Conservation (phyloP, 2,113 vertebrate genomes). For the Carassius auratus region DNA sequence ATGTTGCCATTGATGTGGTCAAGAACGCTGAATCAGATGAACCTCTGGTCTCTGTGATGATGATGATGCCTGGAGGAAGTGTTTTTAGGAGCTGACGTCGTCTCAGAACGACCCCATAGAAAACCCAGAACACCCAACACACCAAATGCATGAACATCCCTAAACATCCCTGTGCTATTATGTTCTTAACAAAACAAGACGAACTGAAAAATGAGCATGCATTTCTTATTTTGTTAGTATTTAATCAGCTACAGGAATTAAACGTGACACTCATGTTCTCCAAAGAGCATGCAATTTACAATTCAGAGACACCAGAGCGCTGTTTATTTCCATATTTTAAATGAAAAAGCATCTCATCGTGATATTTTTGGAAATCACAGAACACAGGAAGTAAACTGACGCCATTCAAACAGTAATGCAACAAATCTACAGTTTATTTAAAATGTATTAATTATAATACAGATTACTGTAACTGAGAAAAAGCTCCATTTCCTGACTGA, state of each 20-base stretch:
- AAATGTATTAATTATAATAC: too few species aligned
- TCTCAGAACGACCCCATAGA: neutral
- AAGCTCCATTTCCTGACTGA: slow-evolving; percentile 47
- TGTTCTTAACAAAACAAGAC: neutral
- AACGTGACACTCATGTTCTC: neutral
- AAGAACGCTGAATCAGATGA: slow-evolving; percentile 18
- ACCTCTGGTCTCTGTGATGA: neutral
- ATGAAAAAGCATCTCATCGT: too few species aligned
- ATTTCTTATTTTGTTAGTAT: neutral
- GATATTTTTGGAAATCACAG: too few species aligned
- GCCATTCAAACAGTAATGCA: too few species aligned
- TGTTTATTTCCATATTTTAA: too few species aligned
- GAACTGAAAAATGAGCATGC: neutral
- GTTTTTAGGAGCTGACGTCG: neutral
- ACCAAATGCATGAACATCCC: neutral
- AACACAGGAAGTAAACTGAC: too few species aligned
- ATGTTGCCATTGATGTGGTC: slow-evolving; percentile 25
- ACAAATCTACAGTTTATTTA: too few species aligned
- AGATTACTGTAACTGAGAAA: slow-evolving; percentile 57
- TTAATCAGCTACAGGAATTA: neutral
- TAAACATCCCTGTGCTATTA: neutral
- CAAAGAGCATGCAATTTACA: neutral
- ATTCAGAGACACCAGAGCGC: too few species aligned
- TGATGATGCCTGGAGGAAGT: neutral
- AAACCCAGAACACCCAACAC: neutral